Base-by-base conservation (phyloP, 2,113 vertebrate genomes). In the Coptodon rendalli region DNA sequence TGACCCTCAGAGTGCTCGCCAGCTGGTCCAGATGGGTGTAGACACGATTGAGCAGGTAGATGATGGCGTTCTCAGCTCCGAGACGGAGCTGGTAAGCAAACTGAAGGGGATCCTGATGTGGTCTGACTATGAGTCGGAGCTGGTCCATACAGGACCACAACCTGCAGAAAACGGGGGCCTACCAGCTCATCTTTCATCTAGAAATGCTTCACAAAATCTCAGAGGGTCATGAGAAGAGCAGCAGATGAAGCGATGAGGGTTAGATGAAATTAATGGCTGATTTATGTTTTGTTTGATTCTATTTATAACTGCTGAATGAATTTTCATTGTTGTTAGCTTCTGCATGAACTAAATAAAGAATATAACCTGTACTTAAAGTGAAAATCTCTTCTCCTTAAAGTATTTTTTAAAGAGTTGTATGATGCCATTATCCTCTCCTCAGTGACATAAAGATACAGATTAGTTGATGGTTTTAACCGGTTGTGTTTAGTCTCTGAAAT, bases 381-480 rank as follows among this genome's bases (percentile, higher is more conserved):
- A 45, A 73, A 24, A 24, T 73, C 38, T 73, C 36, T 24, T 14
- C 12, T 71, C 38, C 66, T 40, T 14, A 1, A 27, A 43, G 38
- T 73, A 45, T 27, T 73, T 73, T 16, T 45, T 24, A 45, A 45
- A 73, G 68, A 16, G 12, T 73, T 71, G 45, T 73, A 73, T 17
- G 5, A 73, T 73, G 40, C 1, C 68, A 29, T 29, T 17, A 27
- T 14, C 68, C 31, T 36, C 59, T 63, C 27, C 12, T 73, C 40
- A 27, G 22, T 45, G 22, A 29, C 29, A 22, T 48, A 73, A 73
- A 73, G 14, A 27, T 45, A 45, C 22, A 17, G 3, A 73, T 48
- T 27, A 43, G 38, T 9, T 71, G 66, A 43, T 71, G n/a, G 22
- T 73, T 73, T 16, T 0, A 73, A 1, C 68, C 5, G 0, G 66